Evolutionary conservation across 2,113 vertebrate genomes (phyloP).

Genomic region (Amphilophus citrinellus): DNA sequence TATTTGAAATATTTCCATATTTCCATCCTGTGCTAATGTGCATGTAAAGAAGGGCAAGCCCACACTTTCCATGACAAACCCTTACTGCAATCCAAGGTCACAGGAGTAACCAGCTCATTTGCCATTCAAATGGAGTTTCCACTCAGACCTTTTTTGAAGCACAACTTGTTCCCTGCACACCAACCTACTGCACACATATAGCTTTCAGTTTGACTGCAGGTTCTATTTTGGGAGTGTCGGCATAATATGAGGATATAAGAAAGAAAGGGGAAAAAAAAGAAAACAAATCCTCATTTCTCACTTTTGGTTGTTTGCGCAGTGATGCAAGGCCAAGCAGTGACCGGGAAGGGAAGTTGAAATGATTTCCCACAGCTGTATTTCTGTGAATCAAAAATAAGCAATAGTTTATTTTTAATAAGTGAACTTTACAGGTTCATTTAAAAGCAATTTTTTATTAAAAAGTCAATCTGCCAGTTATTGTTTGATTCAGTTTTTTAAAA

Average conservation of each 20-base stretch:
- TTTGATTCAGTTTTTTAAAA: not conserved
- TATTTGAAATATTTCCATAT: constrained; percentile 54
- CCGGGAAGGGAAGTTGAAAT: not conserved
- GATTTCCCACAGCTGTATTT: not conserved
- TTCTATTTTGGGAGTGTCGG: not conserved
- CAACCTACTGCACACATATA: not conserved
- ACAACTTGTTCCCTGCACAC: not conserved
- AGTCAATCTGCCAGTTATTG: not conserved
- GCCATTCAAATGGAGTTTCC: constrained; percentile 76
- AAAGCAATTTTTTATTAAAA: not conserved
- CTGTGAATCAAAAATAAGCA: not conserved
- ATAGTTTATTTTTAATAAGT: not conserved
- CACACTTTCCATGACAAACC: constrained; percentile 39
- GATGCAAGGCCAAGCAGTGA: not conserved
- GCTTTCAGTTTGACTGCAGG: constrained; percentile 27
- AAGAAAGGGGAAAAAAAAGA: not conserved
- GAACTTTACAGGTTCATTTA: not conserved
- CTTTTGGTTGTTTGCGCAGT: not conserved
- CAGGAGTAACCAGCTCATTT: constrained; percentile 60
- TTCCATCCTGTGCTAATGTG: constrained; percentile 51
- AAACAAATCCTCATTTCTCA: not conserved
- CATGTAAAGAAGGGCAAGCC: constrained; percentile 48
- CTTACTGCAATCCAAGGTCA: constrained; percentile 11
- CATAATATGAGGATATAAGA: not conserved
- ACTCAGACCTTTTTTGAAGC: constrained; percentile 7